Evolutionary conservation across 1,140 invertebrate genomes (phyloP).

Genomic region (Bombus confusus): DNA sequence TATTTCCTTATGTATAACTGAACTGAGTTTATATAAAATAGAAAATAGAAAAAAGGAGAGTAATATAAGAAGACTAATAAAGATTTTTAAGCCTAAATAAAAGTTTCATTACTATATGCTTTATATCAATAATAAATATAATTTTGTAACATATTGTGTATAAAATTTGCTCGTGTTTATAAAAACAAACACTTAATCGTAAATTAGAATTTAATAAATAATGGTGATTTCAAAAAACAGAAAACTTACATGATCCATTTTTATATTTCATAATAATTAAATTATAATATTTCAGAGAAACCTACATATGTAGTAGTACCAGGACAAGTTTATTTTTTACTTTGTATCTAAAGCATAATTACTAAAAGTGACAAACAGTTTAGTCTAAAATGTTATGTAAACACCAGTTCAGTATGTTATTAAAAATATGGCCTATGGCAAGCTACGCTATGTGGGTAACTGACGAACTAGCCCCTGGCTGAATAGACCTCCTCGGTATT

Average conservation of each 20-base stretch:
- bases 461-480: conserved; percentile 81
- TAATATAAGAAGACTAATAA: neutral
- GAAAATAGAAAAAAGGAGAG: neutral
- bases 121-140: neutral
- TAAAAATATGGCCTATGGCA: conserved; percentile 71
- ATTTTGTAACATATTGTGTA: neutral
- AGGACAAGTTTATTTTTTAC: neutral
- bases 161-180: neutral
- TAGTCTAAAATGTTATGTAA: conserved; percentile 67
- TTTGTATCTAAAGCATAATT: neutral
- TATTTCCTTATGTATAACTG: conserved; percentile 75
- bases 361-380: neutral
- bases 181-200: neutral
- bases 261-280: neutral
- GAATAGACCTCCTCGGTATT: conserved; percentile 82
- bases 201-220: neutral
- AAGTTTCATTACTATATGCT: neutral
- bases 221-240: neutral
- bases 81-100: conserved; percentile 12
- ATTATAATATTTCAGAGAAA: neutral
- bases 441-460: conserved; percentile 81
- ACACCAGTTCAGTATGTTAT: conserved; percentile 75
- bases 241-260: neutral
- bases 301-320: neutral
- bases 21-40: conserved; percentile 66